Conservation (phyloP, 2,797 vertebrate species). For the Alectoris magna region DNA sequence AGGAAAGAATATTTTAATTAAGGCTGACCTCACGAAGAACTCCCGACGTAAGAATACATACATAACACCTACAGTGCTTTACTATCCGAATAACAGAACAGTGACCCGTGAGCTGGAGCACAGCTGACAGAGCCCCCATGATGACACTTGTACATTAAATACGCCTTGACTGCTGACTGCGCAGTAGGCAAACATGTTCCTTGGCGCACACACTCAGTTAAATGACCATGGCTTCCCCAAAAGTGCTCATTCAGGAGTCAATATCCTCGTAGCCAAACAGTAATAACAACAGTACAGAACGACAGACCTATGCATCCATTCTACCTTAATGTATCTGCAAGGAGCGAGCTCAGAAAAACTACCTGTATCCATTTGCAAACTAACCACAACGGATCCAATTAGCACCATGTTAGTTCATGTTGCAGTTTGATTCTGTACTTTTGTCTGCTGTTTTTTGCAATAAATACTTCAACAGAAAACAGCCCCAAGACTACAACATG, state of each 20-base stretch:
- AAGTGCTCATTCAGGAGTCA: rapidly evolving
- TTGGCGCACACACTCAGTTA: too few relatives aligned
- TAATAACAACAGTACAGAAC: not conserved
- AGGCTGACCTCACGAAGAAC: not conserved
- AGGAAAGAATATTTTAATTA: not conserved
- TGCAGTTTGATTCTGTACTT: not conserved
- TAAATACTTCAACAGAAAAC: not conserved
- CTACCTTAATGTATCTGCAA: not conserved
- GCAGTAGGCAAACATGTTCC: not conserved
- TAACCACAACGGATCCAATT: not conserved
- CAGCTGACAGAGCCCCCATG: not conserved
- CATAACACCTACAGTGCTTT: not conserved
- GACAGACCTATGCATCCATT: not conserved
- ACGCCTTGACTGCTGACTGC: not conserved
- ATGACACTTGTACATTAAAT: not conserved
- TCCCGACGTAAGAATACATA: not conserved
- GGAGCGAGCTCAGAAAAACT: not conserved
- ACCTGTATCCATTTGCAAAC: not conserved
- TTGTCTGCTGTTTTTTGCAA: not conserved
- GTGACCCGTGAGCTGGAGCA: not conserved
- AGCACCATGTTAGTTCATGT: not conserved
- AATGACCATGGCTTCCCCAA: not conserved
- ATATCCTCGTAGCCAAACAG: rapidly evolving
- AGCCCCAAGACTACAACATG: rapidly evolving
- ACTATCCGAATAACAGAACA: not conserved